A percentile compares a stretch with the other conserved stretches of the same genome.
Evolutionary conservation across 2,888 invertebrate genomes (phyloP).

Genomic region (Pegoplata infirma): DNA sequence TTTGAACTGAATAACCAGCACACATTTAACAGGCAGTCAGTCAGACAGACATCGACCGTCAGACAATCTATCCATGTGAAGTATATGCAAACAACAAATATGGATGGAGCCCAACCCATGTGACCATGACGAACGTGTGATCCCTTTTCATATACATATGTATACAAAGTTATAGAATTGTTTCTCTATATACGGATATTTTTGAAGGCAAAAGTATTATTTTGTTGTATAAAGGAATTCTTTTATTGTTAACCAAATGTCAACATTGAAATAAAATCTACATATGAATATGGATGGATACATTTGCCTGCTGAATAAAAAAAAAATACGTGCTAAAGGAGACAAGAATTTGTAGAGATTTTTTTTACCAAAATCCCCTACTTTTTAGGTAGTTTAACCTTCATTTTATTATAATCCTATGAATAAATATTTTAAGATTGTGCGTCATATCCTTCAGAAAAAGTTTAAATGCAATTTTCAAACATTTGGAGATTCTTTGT

Average conservation of each 20-base stretch:
- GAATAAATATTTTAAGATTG: too few relatives aligned
- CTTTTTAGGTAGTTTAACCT: too few relatives aligned
- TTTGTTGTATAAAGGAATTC: conserved; percentile 41
- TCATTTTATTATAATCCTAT: too few relatives aligned
- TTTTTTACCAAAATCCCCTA: too few relatives aligned
- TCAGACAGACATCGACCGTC: neutral
- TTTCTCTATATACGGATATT: neutral
- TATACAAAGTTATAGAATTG: too few relatives aligned
- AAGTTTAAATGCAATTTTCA: too few relatives aligned
- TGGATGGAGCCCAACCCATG: conserved; percentile 55
- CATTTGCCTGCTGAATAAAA: conserved; percentile 7
- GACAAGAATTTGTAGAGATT: neutral
- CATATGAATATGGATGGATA: conserved; percentile 7
- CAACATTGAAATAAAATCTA: conserved; percentile 16
- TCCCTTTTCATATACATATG: conserved; percentile 43
- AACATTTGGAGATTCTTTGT: too few relatives aligned
- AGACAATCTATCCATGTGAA: too few relatives aligned
- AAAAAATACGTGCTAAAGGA: conserved; percentile 33
- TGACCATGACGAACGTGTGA: conserved; percentile 56
- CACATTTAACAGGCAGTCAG: neutral
- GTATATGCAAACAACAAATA: too few relatives aligned
- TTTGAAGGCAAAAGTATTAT: conserved; percentile 3
- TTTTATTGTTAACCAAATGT: conserved; percentile 43
- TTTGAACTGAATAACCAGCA: neutral
- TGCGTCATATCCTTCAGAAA: too few relatives aligned